These are phyloP conservation scores for Umimayanthus kanabou DNA, from an alignment of 92 coral and sea anemone species.

Conservation along the genomic window DNA sequence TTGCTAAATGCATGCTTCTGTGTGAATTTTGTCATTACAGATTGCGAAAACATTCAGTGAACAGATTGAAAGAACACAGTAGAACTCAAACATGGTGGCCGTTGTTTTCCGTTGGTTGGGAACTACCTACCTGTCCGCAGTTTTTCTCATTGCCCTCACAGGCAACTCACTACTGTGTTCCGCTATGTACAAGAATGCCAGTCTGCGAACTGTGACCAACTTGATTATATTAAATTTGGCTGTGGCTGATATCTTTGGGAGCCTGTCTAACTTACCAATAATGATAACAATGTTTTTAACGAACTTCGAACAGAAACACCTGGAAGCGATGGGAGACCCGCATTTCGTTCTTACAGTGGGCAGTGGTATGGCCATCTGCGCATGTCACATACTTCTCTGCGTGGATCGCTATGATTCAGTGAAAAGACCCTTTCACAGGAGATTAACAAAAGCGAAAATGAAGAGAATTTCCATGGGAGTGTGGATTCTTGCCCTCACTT, in stretches of 20 bases:
- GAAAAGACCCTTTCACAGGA: conserved; percentile 38
- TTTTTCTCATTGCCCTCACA: conserved; percentile 42
- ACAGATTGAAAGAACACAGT: background rate
- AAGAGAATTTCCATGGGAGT: conserved; percentile 21
- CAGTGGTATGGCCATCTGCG: conserved; percentile 42
- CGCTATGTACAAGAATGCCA: conserved; percentile 29
- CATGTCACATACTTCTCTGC: conserved; percentile 51
- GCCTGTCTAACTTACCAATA: conserved; percentile 52
- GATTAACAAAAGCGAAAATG: conserved; percentile 50
- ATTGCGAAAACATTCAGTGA: too few species aligned
- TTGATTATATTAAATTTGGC: conserved; percentile 45
- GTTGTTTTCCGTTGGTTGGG: conserved; percentile 16
- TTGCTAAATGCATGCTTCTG: background rate
- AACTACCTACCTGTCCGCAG: conserved; percentile 7
- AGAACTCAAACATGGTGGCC: conserved; percentile 1
- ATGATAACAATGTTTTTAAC: conserved; percentile 39
- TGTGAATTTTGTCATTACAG: background rate
- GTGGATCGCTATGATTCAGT: conserved; percentile 58
- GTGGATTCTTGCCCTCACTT: conserved; percentile 36
- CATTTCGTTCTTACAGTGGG: conserved; percentile 54
- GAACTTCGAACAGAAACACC: conserved; percentile 19
- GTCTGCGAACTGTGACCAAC: conserved; percentile 52
- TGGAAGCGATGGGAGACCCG: conserved; percentile 32
- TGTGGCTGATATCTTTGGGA: conserved; percentile 51
- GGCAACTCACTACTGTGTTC: conserved; percentile 54